Percentiles rank a stretch among this genome's conserved stretches.
phyloP scores from a whole-genome alignment of 1,140 invertebrate genomes.

The Aphelenchoides avenae region DNA sequence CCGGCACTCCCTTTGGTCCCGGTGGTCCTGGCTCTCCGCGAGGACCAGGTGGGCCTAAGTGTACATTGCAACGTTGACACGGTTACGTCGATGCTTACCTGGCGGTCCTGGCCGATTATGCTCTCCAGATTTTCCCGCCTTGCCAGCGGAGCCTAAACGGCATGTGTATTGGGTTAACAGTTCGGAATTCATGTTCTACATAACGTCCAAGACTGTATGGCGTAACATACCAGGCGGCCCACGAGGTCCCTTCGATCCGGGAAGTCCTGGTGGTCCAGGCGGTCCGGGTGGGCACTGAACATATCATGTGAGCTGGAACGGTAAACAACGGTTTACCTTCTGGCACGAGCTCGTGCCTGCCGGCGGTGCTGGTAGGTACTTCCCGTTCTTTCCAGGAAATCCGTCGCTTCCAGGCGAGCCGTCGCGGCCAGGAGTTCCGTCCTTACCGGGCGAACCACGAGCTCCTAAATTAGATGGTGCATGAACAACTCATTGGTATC shows the following conservation, averaged over 20 bases:
- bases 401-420: conserved; percentile 26
- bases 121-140: conserved; percentile 39
- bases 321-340: conserved; percentile 25
- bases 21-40: conserved; percentile 45
- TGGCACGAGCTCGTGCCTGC: conserved; percentile 52
- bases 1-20: conserved; percentile 41
- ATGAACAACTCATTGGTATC: conserved; percentile 11
- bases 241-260: conserved; percentile 43
- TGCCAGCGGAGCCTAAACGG: conserved; percentile 33
- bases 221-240: conserved; percentile 25
- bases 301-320: not conserved
- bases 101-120: conserved; percentile 47
- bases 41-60: no score
- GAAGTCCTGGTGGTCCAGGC: conserved; percentile 51
- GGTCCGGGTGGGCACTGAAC: conserved; percentile 47
- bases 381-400: conserved; percentile 40
- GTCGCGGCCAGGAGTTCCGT: conserved; percentile 36
- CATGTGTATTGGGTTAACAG: not conserved
- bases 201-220: no score
- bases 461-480: conserved; percentile 8
- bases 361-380: conserved; percentile 53
- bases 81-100: conserved; percentile 26
- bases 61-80: no score
- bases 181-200: no score
- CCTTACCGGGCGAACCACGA: conserved; percentile 17